phyloP scores from a whole-genome alignment of 2,113 vertebrate species.

The Protobothrops flavoviridis region DNA sequence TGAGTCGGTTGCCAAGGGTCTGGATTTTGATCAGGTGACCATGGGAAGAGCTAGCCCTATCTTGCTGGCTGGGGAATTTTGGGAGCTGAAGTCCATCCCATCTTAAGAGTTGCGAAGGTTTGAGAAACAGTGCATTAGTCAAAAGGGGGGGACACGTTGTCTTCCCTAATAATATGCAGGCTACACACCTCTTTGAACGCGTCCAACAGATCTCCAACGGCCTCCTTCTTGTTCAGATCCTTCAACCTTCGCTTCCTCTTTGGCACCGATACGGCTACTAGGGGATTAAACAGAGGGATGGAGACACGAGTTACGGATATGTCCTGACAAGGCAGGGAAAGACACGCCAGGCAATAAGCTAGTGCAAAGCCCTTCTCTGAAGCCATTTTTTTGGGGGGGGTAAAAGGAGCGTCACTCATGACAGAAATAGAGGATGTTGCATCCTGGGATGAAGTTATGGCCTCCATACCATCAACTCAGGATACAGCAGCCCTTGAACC shows the following conservation, averaged over 20 bases:
- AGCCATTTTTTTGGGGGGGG: neutral
- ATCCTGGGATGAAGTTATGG: neutral
- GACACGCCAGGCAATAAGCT: neutral
- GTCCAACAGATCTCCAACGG: conserved; percentile 91
- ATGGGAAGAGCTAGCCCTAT: too few relatives aligned
- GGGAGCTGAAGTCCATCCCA: neutral
- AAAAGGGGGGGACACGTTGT: too few relatives aligned
- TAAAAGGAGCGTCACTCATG: too few relatives aligned
- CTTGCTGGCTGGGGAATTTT: neutral
- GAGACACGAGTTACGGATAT: neutral
- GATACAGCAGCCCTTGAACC: neutral
- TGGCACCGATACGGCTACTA: conserved; percentile 90
- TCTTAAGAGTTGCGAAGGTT: neutral
- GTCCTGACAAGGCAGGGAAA: neutral
- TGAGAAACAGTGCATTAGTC: neutral
- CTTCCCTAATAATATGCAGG: neutral
- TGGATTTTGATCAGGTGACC: too few relatives aligned
- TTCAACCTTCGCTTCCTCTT: conserved; percentile 96
- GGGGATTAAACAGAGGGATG: neutral
- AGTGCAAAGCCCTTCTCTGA: neutral
- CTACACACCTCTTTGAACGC: conserved; percentile 93
- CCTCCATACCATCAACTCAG: neutral
- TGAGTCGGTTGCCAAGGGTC: too few relatives aligned
- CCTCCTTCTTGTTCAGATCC: conserved; percentile 94
- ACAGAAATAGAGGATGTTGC: neutral